Base-by-base conservation (phyloP, 2,888 invertebrate genomes). In the Drosophila prolongata region DNA sequence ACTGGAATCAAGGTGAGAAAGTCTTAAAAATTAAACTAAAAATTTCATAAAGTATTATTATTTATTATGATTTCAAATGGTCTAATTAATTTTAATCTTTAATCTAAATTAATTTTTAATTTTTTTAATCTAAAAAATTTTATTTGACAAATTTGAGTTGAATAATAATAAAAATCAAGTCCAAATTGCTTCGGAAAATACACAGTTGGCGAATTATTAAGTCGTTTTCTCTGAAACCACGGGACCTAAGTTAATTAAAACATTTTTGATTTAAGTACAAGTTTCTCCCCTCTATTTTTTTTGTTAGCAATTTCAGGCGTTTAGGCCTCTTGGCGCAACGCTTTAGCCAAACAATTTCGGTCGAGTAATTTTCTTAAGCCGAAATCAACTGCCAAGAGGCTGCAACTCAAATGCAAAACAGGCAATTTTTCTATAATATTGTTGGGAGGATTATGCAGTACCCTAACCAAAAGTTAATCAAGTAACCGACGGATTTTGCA, bases 221-320 rank as follows among this genome's bases (percentile, higher is more conserved):
- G 84, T 87, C 78, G 87, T 69, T 61, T 68, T 57, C 50, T 38
- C 53, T 10, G 40, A 11, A 42, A 19, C 42, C 6, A 13, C 38
- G 66, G 66, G 24, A 50, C 56, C 13, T 76, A 87, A 85, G 87
- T 85, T 85, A 87, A 85, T 85, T 85, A 87, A 85, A 85, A 87
- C 86, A 87, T 85, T 85, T 85, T 78, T 85, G 79, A 78, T 71
- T 79, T 85, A 85, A 85, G 76, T 80, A 66, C 65, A 49, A 70
- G 52, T 55, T 52, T 46, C 62, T 79, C 76, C 73, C 49, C 61
- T 11, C 1, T 3, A 1, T 27, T 27, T 16, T 49, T 34, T 49
- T 47, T 38, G n/a, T 14, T 10, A 14, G 34, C 79, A 70, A 78
- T 87, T 87, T 87, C 65, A 3, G 68, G 53, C 40, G 27, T 37